Conservation (phyloP, 2,888 invertebrate species). For the Tyria jacobaeae region DNA sequence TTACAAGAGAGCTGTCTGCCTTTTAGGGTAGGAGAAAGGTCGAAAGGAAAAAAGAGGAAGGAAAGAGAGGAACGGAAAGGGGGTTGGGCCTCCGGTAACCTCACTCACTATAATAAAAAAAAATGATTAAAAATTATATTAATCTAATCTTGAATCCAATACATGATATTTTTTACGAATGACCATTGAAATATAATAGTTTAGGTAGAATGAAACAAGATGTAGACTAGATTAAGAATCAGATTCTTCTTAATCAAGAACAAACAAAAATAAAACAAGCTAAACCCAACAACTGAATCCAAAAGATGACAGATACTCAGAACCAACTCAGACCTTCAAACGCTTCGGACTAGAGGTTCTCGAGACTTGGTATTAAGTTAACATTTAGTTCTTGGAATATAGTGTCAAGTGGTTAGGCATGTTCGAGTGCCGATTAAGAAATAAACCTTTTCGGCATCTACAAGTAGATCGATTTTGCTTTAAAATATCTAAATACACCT, state of each 20-base stretch:
- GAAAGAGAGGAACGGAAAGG: too few species aligned
- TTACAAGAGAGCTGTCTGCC: too few species aligned
- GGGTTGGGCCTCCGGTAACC: too few species aligned
- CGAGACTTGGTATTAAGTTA: conserved; percentile 28
- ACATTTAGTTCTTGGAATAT: conserved; percentile 27
- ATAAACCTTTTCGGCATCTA: conserved; percentile 22
- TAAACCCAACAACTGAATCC: background rate
- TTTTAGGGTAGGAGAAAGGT: too few species aligned
- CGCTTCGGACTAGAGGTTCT: conserved; percentile 10
- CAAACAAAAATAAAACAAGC: background rate
- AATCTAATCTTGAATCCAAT: conserved; percentile 7
- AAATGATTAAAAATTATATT: too few species aligned
- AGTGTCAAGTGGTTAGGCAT: conserved; percentile 41
- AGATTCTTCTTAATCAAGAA: background rate
- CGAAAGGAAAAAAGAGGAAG: too few species aligned
- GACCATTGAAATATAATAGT: too few species aligned
- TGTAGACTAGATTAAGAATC: too few species aligned
- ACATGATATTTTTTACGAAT: background rate
- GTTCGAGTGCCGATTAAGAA: conserved; percentile 28
- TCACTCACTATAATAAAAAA: too few species aligned
- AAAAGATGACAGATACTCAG: conserved; percentile 2
- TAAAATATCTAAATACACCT: conserved; percentile 7
- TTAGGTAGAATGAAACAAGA: too few species aligned
- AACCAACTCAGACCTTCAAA: conserved; percentile 13
- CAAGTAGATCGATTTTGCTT: conserved; percentile 1